Base-by-base conservation (phyloP, 2,888 invertebrate genomes). In the Folsomia manolachei region DNA sequence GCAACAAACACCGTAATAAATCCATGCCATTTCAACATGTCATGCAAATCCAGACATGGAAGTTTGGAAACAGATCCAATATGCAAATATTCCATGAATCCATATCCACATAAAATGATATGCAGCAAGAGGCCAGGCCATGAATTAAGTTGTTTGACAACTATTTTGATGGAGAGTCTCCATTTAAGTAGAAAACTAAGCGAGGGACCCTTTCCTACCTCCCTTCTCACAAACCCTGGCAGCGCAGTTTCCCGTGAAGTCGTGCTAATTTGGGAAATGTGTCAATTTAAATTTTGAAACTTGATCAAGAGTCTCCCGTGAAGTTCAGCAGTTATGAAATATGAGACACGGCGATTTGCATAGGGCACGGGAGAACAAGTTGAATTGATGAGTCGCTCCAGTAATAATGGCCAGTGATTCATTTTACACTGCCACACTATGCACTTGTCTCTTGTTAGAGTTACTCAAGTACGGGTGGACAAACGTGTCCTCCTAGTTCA, bases 1-100 rank as follows among this genome's bases (percentile, higher is more conserved):
- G 56, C 56, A 66, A 66, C 65, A 66, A 63, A 39, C 14, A 19
- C 7, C 7, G 9, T 24, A 56, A 1, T 56, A 56, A 53, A 53
- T 56, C 56, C 53, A 51, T 51, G 67, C 66, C 52, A 62, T n/a
- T 25, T 23, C 73, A 73, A 63, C 74, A 75, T 72, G 70, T 75
- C 72, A 72, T 75, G 68, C 68, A 75, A 75, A 75, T 75, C 74
- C 74, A 70, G 69, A 66, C 51, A 66, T 66, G 39, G 39, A 4
- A 39, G 39, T 14, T 39, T n/a, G n/a, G n/a, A n/a, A n/a, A n/a
- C 39, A 39, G 4, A 60, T n/a, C 60, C 21, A 60, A 60, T 21
- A 60, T 60, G 60, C 60, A 60, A 60, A 60, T 60, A 60, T 4
- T 60, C 9, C n/a, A n/a, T 60, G 19, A 14, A 39, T n/a, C n/a